Evolutionary conservation across 2,888 invertebrate species (phyloP).

Genomic region (Dasypolia templi): DNA sequence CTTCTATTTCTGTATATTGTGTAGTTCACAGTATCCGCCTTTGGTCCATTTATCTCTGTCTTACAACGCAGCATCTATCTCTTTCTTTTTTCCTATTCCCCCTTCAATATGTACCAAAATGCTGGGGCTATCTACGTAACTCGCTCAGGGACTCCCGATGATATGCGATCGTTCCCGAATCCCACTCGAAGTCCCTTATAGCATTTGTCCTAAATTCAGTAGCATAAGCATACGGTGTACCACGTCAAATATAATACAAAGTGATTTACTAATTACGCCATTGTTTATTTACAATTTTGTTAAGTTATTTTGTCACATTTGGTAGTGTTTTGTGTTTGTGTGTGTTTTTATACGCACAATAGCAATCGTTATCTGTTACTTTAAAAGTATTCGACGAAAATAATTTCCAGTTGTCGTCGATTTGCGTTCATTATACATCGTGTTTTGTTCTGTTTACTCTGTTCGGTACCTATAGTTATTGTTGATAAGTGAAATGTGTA

Average conservation of each 20-base stretch:
- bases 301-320: slow-evolving; percentile 28
- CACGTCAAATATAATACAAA: slow-evolving; percentile 69
- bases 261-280: slow-evolving; percentile 68
- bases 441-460: slow-evolving; percentile 60
- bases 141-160: slow-evolving; percentile 66
- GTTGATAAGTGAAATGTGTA: slow-evolving; percentile 60
- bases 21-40: slow-evolving; percentile 83
- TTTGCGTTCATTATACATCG: slow-evolving; percentile 66
- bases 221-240: slow-evolving; percentile 73
- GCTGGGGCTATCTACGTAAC: slow-evolving; percentile 65
- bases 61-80: slow-evolving; percentile 68
- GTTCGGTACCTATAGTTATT: slow-evolving; percentile 48
- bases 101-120: slow-evolving; percentile 64
- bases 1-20: slow-evolving; percentile 83
- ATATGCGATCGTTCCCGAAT: slow-evolving; percentile 79
- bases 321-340: slow-evolving; percentile 35
- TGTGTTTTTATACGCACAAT: slow-evolving; percentile 21
- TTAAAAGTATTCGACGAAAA: slow-evolving; percentile 54
- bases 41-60: slow-evolving; percentile 70
- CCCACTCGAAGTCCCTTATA: slow-evolving; percentile 74
- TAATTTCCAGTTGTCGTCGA: slow-evolving; percentile 63
- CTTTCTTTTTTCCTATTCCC: slow-evolving; percentile 71
- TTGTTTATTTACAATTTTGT: slow-evolving; percentile 71
- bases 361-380: slow-evolving; percentile 63
- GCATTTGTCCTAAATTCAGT: slow-evolving; percentile 82